Evolutionary conservation across 2,113 vertebrate genomes (phyloP), one percentile per base, ranked within the genome.

Genomic region (Myrmecophaga tridactyla): DNA sequence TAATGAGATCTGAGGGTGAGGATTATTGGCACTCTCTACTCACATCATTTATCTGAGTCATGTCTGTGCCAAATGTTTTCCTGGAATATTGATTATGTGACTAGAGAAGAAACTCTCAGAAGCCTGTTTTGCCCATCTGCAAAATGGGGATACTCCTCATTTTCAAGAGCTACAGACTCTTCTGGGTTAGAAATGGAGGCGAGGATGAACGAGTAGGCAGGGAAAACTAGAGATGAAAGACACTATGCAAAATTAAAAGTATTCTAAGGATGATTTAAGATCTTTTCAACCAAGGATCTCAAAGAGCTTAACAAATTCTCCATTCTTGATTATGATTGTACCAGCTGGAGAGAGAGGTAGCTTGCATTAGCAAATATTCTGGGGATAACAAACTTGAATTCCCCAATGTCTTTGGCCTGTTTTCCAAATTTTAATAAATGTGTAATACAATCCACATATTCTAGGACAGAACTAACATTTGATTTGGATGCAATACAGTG

Each of bases 381-480:
- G n/a, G 29, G 70, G 63, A 70, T 89, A 84, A 72, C 46, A 73
- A 48, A 95, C 29, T 93, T 72, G 87, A 96, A 53, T 67, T 95
- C 82, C 83, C 63, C 67, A 69, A 96, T 90, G 87, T 75, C 65
- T 67, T 93, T 96, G 96, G 94, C 82, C 62, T 89, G 43, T 75
- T 94, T 95, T 92, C n/a, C 62, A 84, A 92, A 89, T 95, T 90
- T 95, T 94, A 96, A 97, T 92, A 88, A 92, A 85, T 86, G 78
- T 46, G 89, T 84, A 96, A 97, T 88, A 58, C 72, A 92, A 96
- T 94, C 94, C 43, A 27, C 73, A 82, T 80, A 75, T 78, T 94
- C 78, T 88, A 95, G 63, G 94, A 96, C 86, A 96, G 94, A 97
- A 76, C 81, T 92, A 96, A 96, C 90, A 96, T 96, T 97, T 97